phyloP scores from a whole-genome alignment of 2,113 vertebrate species.

The Rallus limicola region DNA sequence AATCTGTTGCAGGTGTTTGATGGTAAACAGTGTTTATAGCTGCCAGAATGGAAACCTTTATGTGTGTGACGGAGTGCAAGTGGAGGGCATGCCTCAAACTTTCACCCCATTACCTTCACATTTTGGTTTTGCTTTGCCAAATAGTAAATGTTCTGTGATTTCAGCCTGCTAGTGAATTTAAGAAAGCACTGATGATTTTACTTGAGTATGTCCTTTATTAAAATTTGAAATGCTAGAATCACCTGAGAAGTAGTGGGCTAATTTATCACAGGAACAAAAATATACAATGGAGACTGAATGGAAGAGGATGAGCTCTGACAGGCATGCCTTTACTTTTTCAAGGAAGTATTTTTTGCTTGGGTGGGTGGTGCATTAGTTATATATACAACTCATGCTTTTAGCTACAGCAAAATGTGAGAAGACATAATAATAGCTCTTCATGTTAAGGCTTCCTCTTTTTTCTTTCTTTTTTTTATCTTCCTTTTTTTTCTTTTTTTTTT shows the following conservation, averaged over 20 bases:
- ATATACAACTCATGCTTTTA: conserved; percentile 62
- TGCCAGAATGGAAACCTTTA: conserved; percentile 62
- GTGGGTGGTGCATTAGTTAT: conserved; percentile 41
- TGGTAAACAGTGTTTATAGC: conserved; percentile 62
- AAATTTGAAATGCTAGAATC: conserved; percentile 7
- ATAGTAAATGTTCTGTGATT: not conserved
- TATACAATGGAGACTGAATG: conserved; percentile 67
- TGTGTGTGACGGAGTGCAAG: conserved; percentile 50
- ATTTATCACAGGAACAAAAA: conserved; percentile 42
- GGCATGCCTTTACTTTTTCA: conserved; percentile 53
- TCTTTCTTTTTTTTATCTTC: not conserved
- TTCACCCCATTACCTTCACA: conserved; percentile 57
- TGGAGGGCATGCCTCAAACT: conserved; percentile 66
- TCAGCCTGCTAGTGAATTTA: not conserved
- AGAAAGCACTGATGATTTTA: not conserved
- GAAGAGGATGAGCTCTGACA: conserved; percentile 44
- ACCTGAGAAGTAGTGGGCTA: conserved; percentile 43
- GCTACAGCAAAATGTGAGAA: conserved; percentile 49
- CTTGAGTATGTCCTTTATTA: not conserved
- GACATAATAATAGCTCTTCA: conserved; percentile 48
- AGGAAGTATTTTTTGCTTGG: conserved; percentile 20
- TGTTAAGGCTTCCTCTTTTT: conserved; percentile 28
- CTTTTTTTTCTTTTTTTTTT: not conserved
- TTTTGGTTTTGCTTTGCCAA: conserved; percentile 41
- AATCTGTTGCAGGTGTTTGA: conserved; percentile 63